Evolutionary conservation across 2,888 invertebrate species (phyloP).

Genomic region (Toxonevra muliebris): DNA sequence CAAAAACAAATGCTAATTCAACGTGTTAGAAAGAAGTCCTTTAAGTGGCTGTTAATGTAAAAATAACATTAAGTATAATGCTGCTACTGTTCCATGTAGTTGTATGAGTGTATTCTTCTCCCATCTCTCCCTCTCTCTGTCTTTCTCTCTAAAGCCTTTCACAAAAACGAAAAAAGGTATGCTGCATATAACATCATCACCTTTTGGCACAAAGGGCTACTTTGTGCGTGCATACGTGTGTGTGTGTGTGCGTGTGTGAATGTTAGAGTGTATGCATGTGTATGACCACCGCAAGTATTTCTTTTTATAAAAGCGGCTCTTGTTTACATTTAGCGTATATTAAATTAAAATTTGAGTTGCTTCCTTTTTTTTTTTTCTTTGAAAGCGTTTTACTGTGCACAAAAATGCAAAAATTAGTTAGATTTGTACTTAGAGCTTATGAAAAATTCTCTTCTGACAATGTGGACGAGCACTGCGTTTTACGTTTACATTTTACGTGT

Average conservation of each 20-base stretch:
- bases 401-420: too few species aligned
- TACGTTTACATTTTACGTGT: conserved; percentile 32
- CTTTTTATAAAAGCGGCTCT: conserved; percentile 30
- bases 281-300: conserved; percentile 33
- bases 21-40: conserved; percentile 44
- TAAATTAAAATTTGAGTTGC: conserved; percentile 23
- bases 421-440: too few species aligned
- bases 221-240: conserved; percentile 7
- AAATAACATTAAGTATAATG: conserved; percentile 49
- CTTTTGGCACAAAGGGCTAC: conserved; percentile 27
- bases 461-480: neutral
- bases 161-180: neutral
- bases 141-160: conserved; percentile 1
- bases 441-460: too few species aligned
- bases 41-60: conserved; percentile 49
- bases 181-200: conserved; percentile 17
- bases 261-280: neutral
- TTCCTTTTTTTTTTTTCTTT: too few species aligned
- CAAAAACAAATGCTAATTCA: conserved; percentile 53
- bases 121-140: too few species aligned
- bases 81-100: too few species aligned
- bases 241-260: neutral
- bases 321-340: conserved; percentile 8
- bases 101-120: too few species aligned
- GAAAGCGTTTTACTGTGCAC: too few species aligned